phyloP scores from a whole-genome alignment of 2,888 invertebrate species.

The Drosophila rubida region DNA sequence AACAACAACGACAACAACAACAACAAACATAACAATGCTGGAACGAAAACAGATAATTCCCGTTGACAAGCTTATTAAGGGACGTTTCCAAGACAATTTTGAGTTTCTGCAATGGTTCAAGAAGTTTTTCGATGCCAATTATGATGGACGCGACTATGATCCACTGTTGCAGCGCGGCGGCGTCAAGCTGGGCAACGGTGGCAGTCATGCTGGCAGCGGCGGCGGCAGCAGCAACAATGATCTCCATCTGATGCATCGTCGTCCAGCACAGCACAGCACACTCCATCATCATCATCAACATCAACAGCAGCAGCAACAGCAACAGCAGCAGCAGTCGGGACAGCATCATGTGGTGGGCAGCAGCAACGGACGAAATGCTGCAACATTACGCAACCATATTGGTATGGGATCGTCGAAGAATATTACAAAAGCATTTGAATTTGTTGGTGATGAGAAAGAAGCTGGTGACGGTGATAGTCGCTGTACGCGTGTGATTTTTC shows the following conservation, averaged over 20 bases:
- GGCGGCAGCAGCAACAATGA: slow-evolving; percentile 85
- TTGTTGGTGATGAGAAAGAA: slow-evolving; percentile 26
- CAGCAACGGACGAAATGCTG: slow-evolving; percentile 35
- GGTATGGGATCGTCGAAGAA: slow-evolving; percentile 51
- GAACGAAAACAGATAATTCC: slow-evolving; percentile 93
- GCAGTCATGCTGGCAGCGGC: slow-evolving; percentile 86
- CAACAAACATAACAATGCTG: slow-evolving; percentile 64
- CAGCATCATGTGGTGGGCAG: slow-evolving; percentile 17
- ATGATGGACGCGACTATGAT: slow-evolving; percentile 98
- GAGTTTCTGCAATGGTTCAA: slow-evolving; percentile 99
- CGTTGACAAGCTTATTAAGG: slow-evolving; percentile 99
- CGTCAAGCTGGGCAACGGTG: slow-evolving; percentile 90
- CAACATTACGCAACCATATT: slow-evolving; percentile 43
- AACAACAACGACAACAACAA: slow-evolving; percentile 33
- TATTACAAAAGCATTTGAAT: slow-evolving; percentile 11
- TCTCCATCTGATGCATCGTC: slow-evolving; percentile 79
- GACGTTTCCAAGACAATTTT: slow-evolving; percentile 99
- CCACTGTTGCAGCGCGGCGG: slow-evolving; percentile 95
- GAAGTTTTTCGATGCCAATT: slow-evolving; percentile 99
- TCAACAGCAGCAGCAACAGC: slow-evolving; percentile 22
- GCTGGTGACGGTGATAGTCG: slow-evolving; percentile 49
- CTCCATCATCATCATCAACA: slow-evolving; percentile 8
- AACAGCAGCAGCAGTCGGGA: slow-evolving; percentile 23
- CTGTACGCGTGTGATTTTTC: slow-evolving; percentile 37
- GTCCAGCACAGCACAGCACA: slow-evolving; percentile 51